Base-by-base conservation (phyloP, 2,888 invertebrate genomes). In the Callyntrura guangdongensis region DNA sequence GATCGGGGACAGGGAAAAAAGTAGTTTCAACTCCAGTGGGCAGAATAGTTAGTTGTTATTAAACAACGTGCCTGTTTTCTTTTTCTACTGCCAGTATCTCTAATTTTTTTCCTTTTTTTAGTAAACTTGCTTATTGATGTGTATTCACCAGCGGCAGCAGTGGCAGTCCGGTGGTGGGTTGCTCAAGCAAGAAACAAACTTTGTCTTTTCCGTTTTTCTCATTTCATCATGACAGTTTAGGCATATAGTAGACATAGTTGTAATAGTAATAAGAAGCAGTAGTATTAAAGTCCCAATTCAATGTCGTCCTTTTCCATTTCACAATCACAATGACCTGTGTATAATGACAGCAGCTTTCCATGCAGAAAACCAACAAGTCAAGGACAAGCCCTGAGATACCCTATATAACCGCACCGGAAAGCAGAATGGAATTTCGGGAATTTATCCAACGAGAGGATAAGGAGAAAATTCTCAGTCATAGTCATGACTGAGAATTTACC, bases 331-430 rank as follows among this genome's bases (percentile, higher is more conserved):
- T 47, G 72, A 72, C 72, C 72, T 17, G 47, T 5, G 74, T 11
- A 22, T 14, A 11, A 49, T 12, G 74, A 9, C 49, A 9, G 9
- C 49, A 5, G 49, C 14, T 49, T 20, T 17, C 8, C 25, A 47
- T 14, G 36, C 36, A 36, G 36, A 36, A 36, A 22, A 22, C 20
- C 74, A 77, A 77, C 74, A 36, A 77, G 49, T 77, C 74, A 77
- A 77, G 74, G 74, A 53, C 74, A 45, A 47, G n/a, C 14, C 27
- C 36, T 36, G 36, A 6, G 36, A 36, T 4, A n/a, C n/a, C n/a
- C n/a, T n/a, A 36, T 36, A 36, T 36, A 36, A 2, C 6, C 6
- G 36, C 36, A 36, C 36, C 6, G 6, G 2, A 36, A 6, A 4
- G 36, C 36, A 36, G 36, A 36, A 36, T 2, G 36, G 6, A 36